Conservation (phyloP, 2,888 invertebrate species). For the Aporophyla nigra region DNA sequence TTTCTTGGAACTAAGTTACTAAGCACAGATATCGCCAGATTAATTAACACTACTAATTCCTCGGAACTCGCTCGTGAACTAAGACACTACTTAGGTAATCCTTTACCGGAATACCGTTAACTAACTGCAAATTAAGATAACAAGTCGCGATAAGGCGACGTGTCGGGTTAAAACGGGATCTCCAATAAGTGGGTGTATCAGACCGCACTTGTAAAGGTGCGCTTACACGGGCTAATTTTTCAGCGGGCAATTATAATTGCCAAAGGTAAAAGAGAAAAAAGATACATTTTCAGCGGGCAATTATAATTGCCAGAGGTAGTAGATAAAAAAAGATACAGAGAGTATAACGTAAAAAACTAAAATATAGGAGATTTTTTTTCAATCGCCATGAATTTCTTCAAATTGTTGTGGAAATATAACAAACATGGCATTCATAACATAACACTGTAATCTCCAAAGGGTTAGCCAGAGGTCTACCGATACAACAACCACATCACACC, state of each 20-base stretch:
- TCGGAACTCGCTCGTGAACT: conserved; percentile 62
- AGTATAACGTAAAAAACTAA: neutral
- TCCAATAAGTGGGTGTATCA: conserved; percentile 64
- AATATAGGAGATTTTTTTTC: neutral
- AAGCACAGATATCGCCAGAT: conserved; percentile 39
- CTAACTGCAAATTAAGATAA: conserved; percentile 70
- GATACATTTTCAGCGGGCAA: conserved; percentile 4
- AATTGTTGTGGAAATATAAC: neutral
- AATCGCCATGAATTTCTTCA: neutral
- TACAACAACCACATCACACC: too few relatives aligned
- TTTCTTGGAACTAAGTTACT: conserved; percentile 29
- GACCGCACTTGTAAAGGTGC: conserved; percentile 42
- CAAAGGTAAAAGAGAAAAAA: neutral
- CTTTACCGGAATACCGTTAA: conserved; percentile 67
- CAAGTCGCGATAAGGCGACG: conserved; percentile 64
- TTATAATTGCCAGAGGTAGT: neutral
- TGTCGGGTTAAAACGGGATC: conserved; percentile 66
- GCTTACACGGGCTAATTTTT: conserved; percentile 15
- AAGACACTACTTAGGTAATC: conserved; percentile 66
- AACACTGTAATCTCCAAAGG: too few relatives aligned
- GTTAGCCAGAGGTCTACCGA: too few relatives aligned
- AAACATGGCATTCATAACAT: too few relatives aligned
- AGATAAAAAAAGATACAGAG: neutral
- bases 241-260: neutral
- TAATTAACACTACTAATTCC: conserved; percentile 65